A percentile compares a stretch with the other conserved stretches of the same genome.
These are phyloP conservation scores for Phylloscopus trochilus DNA, from an alignment of 2,113 vertebrate species.

Conservation along the genomic window DNA sequence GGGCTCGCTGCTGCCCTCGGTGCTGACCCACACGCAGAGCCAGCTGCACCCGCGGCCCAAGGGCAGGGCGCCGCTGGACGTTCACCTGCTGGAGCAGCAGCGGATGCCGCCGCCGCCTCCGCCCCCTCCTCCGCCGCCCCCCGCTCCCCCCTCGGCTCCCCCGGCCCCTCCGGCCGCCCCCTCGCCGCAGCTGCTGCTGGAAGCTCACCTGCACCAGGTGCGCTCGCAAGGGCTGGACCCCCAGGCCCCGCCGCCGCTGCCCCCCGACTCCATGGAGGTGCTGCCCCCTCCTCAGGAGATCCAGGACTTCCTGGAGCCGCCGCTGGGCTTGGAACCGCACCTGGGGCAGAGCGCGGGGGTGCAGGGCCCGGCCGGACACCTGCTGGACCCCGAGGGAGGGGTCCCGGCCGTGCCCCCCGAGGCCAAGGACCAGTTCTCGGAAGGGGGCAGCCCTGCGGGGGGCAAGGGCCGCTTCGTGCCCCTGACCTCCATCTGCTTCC, in stretches of 20 bases:
- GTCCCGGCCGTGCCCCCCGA: conserved; percentile 54
- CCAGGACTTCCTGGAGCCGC: conserved; percentile 70
- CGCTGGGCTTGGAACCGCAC: conserved; percentile 55
- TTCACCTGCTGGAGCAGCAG: conserved; percentile 76
- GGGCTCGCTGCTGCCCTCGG: conserved; percentile 77
- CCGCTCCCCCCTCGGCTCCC: neutral
- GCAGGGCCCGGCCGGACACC: conserved; percentile 35
- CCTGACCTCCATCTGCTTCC: conserved; percentile 93
- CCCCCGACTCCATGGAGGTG: conserved; percentile 54
- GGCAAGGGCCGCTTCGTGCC: conserved; percentile 86
- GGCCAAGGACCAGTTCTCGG: conserved; percentile 79
- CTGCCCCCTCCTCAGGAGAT: conserved; percentile 70
- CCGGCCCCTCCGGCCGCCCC: neutral
- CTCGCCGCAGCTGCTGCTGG: conserved; percentile 69
- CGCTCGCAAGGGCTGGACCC: conserved; percentile 67
- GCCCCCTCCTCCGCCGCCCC: neutral
- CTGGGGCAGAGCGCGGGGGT: conserved; percentile 44
- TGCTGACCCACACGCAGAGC: conserved; percentile 87
- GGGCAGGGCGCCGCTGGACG: conserved; percentile 76
- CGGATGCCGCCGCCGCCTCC: neutral
- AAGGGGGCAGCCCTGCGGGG: conserved; percentile 82
- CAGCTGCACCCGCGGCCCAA: conserved; percentile 44
- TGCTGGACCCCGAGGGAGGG: conserved; percentile 53
- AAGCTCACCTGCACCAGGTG: conserved; percentile 77
- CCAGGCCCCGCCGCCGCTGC: conserved; percentile 68